Evolutionary conservation across 2,113 vertebrate species (phyloP).

Genomic region (Alligator sinensis): DNA sequence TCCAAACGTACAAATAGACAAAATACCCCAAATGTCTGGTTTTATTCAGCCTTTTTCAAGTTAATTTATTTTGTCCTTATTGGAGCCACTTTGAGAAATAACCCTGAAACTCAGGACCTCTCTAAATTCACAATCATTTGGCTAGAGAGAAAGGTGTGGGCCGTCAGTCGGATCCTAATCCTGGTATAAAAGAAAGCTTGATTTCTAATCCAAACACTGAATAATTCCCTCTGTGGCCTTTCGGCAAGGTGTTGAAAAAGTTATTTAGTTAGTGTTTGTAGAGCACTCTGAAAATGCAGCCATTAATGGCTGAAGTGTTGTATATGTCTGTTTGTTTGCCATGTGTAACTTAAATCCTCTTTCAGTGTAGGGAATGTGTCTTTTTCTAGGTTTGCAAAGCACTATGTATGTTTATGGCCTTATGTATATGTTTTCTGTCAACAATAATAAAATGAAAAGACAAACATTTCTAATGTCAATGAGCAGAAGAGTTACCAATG

Average conservation of each 20-base stretch:
- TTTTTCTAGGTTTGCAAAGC: neutral
- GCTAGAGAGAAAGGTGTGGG: neutral
- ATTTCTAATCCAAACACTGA: neutral
- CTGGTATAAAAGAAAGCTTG: neutral
- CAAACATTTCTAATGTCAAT: neutral
- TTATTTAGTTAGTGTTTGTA: neutral
- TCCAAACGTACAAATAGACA: neutral
- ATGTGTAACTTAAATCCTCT: neutral
- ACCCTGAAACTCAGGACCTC: neutral
- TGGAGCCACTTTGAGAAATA: neutral
- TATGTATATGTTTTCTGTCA: neutral
- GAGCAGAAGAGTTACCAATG: neutral
- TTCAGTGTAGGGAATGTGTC: neutral
- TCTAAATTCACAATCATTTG: neutral
- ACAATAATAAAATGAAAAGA: neutral
- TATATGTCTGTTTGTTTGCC: neutral
- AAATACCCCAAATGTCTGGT: neutral
- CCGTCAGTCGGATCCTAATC: neutral
- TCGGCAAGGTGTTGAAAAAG: neutral
- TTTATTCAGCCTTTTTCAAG: neutral
- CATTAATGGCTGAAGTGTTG: neutral
- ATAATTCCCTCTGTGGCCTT: neutral
- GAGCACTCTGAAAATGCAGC: neutral
- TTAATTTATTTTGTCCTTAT: neutral
- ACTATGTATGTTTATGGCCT: neutral